Percentiles rank a stretch among this genome's conserved stretches.
Evolutionary conservation across 2,888 invertebrate species (phyloP).

Genomic region (Stratiomys singularior): DNA sequence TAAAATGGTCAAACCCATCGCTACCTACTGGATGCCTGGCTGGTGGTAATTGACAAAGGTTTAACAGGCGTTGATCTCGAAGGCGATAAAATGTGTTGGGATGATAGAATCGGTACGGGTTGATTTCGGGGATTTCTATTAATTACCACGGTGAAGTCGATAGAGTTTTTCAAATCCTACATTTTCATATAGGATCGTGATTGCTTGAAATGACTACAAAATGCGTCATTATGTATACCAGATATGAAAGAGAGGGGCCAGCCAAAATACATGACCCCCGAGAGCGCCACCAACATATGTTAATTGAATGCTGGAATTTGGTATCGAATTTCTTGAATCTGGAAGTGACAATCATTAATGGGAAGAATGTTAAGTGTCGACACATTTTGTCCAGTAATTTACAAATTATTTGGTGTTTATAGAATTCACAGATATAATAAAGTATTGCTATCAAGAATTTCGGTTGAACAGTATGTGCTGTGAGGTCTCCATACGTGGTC

Average conservation of each 20-base stretch:
- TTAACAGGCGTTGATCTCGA: slow-evolving; percentile 21
- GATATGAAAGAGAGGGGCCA: not conserved
- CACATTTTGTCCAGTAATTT: not conserved
- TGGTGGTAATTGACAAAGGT: slow-evolving; percentile 6
- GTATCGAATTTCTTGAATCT: not conserved
- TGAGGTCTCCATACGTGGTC: too few relatives aligned
- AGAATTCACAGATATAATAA: too few relatives aligned
- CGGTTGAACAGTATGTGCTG: too few relatives aligned
- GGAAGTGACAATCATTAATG: not conserved
- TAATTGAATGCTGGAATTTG: slow-evolving; percentile 2
- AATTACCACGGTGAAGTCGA: not conserved
- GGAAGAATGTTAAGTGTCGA: slow-evolving; percentile 12
- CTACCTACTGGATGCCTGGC: slow-evolving; percentile 5
- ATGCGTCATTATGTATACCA: not conserved
- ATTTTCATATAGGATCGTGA: not conserved
- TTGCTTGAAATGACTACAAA: slow-evolving; percentile 5
- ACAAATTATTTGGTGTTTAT: not conserved
- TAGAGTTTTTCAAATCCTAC: not conserved
- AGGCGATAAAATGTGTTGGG: slow-evolving; percentile 22
- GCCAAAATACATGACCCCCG: not conserved
- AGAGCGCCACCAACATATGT: slow-evolving; percentile 31
- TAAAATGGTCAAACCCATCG: slow-evolving; percentile 1
- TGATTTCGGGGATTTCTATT: slow-evolving; percentile 21
- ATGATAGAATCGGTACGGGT: slow-evolving; percentile 2
- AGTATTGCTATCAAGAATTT: too few relatives aligned